Evolutionary conservation across 2,888 invertebrate genomes (phyloP), one percentile per base, ranked within the genome.

Genomic region (Octonoba sinensis): DNA sequence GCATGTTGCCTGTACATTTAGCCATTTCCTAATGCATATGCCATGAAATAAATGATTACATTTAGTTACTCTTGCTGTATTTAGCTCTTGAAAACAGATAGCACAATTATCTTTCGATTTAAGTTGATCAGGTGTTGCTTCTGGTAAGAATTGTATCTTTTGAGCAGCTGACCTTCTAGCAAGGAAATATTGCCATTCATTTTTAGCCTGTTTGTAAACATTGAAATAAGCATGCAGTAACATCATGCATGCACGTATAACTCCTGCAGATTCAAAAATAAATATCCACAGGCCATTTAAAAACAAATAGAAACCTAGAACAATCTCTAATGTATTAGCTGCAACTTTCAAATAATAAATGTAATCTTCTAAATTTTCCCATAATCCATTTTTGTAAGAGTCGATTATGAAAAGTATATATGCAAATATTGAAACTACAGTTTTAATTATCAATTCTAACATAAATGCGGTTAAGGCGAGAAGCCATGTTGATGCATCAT

Each of bases 171-270:
- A 94, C 27, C 96, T 90, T 1, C 96, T 91, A 87, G 96, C 96
- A 93, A 95, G 95, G 87, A 96, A 96, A 44, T 95, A 94, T 1
- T 93, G 93, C 96, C 96, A 96, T 3, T 96, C 96, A 16, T 94
- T 93, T 67, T 93, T 91, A 0, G 95, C 96, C 86, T 89, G 89
- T 89, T 95, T 94, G 96, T 97, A 97, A 84, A 98, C 96, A 87
- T 98, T 98, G 89, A 97, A 97, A 88, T 98, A 97, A 0, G 96
- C 97, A 89, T 98, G 97, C 69, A 97, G 94, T 87, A 96, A 95
- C 95, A 98, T 96, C 95, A 97, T 96, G 20, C 95, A 91, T 0
- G 97, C 96, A 54, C 97, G 91, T 77, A 97, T 96, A 1, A 95
- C 93, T 73, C 97, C 97, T 36, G 97, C 96, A 1, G 96, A 96